Evolutionary conservation across 2,797 vertebrate genomes (phyloP), one percentile per base, ranked within the genome.

Genomic region (Labeo calbasu): DNA sequence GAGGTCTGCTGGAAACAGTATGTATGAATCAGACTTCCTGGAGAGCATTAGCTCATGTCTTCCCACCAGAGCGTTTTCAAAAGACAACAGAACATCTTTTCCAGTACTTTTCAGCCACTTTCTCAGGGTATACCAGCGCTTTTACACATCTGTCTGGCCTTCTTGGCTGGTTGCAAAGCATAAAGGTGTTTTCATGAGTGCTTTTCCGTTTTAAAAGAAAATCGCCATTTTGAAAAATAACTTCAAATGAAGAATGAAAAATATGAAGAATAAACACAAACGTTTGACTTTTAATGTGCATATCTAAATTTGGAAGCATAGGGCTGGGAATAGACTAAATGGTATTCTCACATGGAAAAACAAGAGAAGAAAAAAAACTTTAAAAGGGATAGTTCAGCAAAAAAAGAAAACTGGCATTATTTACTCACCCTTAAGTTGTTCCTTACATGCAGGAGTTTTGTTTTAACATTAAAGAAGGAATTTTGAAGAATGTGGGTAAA

Each of bases 11-110:
- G 48, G 5, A 82, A 73, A 63, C 8, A 23, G 14, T 19, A 14
- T 79, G 25, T 43, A 3, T 77, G 79, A 87, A 83, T 89, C 81
- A 84, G 83, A 71, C 82, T 86, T 79, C 89, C 36, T 81, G 86
- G 77, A 91, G 88, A 89, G 91, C 89, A 91, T 91, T 79, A 92
- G 59, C 81, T 93, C 88, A 93, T 88, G 88, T 91, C 91, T 92
- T 10, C 88, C 40, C 63, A 66, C 85, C 77, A 86, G 68, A 90
- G 85, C 87, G 55, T 77, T 84, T 28, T 59, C 57, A 28, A 28
- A 80, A 69, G 14, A 28, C 65, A 66, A 70, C 84, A 32, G 4
- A 14, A 85, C 66, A 88, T 15, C 59, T 91, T 91, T 92, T 91
- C 89, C 91, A 92, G 79, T 77, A 87, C 63, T 81, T 84, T 23